Evolutionary conservation across 1,140 invertebrate genomes (phyloP), one percentile per base, ranked within the genome.

Genomic region (Eumaeus atala): DNA sequence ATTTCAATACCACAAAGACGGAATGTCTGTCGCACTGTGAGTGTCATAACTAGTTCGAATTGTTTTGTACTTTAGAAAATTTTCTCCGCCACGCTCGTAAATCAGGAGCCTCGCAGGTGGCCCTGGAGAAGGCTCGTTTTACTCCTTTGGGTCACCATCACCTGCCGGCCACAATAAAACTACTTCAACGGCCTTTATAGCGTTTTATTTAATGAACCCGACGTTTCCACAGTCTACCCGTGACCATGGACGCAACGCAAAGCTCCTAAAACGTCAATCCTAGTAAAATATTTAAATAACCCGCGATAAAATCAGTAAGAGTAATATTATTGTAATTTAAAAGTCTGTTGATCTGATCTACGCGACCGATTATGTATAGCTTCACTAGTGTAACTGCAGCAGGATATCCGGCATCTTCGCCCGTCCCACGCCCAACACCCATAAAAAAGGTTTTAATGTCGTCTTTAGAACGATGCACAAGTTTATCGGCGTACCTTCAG

Each of bases 21-120:
- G 66, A 57, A 68, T 70, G 59, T 61, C 58, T 51, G 62, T 70
- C 64, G 59, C 70, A 69, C 67, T 68, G 53, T 58, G 63, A 52
- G 66, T 61, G 56, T 59, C 53, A 58, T 50, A 69, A 75, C 69
- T 73, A 74, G 76, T 73, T 61, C 56, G 64, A 63, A 62, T 54
- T 64, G 66, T 61, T 72, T 75, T 78, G 72, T 74, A 55, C 34
- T 40, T 50, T 70, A 72, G 75, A 74, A 77, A 69, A 73, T 74
- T 79, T 70, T 79, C 75, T 67, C 62, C 64, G 67, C 63, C 36
- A 44, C 62, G 57, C 59, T 51, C 60, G 54, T 77, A 75, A 79
- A 79, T 79, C 74, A 71, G 61, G 55, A 53, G 51, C 56, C 62
- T 70, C 62, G 73, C 77, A 80, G 73, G 72, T 77, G 77, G 58